Evolutionary conservation across 2,797 vertebrate genomes (phyloP), one percentile per base, ranked within the genome.

Genomic region (Muscicapa comitata): DNA sequence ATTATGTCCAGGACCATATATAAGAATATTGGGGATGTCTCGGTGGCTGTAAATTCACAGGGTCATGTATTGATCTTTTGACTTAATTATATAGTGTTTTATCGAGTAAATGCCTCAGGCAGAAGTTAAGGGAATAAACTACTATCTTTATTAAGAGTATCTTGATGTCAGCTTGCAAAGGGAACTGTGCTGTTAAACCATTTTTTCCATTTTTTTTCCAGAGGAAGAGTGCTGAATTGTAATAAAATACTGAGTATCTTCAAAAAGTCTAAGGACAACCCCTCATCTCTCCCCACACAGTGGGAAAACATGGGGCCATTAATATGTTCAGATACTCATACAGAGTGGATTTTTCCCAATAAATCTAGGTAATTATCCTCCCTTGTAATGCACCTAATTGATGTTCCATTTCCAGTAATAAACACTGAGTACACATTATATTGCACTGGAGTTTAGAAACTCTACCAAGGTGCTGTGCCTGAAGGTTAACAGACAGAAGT

Each of bases 11-110:
- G 50, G 42, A 59, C 20, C 25, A 20, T 42, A 29, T 7, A 31
- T 18, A 48, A 3, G 7, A 61, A 78, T 75, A 85, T 11, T 81
- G 62, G 61, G 50, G 29, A 53, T 86, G 35, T 61, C 54, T 72
- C n/a, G 3, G 37, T 50, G 89, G n/a, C 74, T 89, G 7, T 81
- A 72, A 94, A 91, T 93, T 95, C 71, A 38, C 16, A n/a, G 51
- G 66, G 38, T 82, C 85, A 72, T 24, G 12, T 91, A 93, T 87
- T 90, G 90, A 86, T 96, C 47, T 85, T 71, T 79, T 58, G 24
- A 81, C 57, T 85, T 76, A 35, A 40, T 91, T 87, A 61, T 79
- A 8, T 62, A 50, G 50, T 48, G 58, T 51, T 62, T 87, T 82
- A 93, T 66, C 0, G 71, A 91, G 67, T n/a, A 90, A 87, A 55